A percentile compares a stretch with the other conserved stretches of the same genome.
These are phyloP conservation scores for Xyliphius kryptos DNA, from an alignment of 2,113 vertebrate genomes.

Conservation along the genomic window DNA sequence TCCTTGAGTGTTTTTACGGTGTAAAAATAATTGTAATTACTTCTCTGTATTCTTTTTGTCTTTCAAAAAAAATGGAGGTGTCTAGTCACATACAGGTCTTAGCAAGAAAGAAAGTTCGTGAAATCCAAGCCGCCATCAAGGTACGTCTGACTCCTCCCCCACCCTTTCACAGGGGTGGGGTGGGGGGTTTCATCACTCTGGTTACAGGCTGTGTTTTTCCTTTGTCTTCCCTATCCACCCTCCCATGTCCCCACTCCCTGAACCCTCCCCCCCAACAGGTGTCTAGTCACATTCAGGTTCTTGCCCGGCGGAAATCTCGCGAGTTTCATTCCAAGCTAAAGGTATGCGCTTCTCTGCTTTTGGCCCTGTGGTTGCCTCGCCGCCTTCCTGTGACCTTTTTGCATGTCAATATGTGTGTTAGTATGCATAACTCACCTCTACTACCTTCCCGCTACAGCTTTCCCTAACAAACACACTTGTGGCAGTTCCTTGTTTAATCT, in stretches of 20 bases:
- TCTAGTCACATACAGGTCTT: slow-evolving; percentile 99
- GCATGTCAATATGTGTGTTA: slow-evolving; percentile 72
- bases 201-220: slow-evolving; percentile 98
- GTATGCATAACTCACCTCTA: slow-evolving; percentile 45
- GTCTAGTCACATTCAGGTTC: slow-evolving; percentile 99
- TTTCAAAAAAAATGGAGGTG: too few species aligned
- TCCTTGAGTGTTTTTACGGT: too few species aligned
- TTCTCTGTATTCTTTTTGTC: too few species aligned
- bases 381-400: slow-evolving; percentile 71
- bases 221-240: slow-evolving; percentile 98
- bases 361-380: slow-evolving; percentile 94
- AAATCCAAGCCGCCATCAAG: slow-evolving; percentile 99
- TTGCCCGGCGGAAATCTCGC: slow-evolving; percentile 99
- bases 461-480: too few species aligned
- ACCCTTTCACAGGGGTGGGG: slow-evolving; percentile 83
- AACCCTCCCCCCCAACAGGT: slow-evolving; percentile 98
- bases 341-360: slow-evolving; percentile 99
- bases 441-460: too few species aligned
- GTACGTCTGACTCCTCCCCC: slow-evolving; percentile 97
- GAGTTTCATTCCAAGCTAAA: slow-evolving; percentile 99
- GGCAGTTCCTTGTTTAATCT: too few species aligned
- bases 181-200: slow-evolving; percentile 99
- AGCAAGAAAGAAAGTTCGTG: slow-evolving; percentile 99
- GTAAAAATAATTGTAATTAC: too few species aligned
- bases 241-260: too few species aligned